Percentiles rank a stretch among this genome's conserved stretches.
Conservation (phyloP, 2,797 vertebrate species). For the Prunella strophiata region DNA sequence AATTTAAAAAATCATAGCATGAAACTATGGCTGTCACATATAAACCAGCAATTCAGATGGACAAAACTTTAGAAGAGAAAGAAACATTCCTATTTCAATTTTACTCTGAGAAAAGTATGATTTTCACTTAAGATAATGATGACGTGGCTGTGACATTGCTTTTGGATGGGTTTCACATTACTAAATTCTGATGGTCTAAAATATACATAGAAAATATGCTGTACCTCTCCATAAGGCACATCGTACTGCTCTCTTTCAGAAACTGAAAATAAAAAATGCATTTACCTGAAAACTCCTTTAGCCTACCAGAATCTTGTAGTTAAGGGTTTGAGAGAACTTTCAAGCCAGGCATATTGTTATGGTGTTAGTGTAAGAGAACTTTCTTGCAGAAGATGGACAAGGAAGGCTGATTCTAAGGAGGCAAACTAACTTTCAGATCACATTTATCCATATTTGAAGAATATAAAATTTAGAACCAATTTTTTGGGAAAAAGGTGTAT, state of each 20-base stretch:
- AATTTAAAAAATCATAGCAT: neutral
- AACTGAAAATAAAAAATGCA: neutral
- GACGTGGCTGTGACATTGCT: neutral
- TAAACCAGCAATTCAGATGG: neutral
- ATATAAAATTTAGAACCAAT: neutral
- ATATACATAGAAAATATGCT: neutral
- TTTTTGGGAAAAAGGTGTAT: neutral
- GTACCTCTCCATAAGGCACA: neutral
- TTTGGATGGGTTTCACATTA: neutral
- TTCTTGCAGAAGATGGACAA: neutral
- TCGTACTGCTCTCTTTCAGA: neutral
- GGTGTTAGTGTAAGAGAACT: neutral
- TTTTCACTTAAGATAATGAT: neutral
- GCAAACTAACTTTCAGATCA: neutral
- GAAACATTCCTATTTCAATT: neutral
- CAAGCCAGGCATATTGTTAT: neutral
- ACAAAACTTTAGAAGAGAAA: neutral
- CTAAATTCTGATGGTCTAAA: neutral
- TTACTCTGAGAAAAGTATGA: neutral
- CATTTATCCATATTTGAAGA: neutral
- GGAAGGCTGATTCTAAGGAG: neutral
- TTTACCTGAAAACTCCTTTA: neutral
- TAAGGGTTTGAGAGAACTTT: neutral
- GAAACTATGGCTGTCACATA: neutral
- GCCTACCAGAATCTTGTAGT: neutral